Percentiles rank a stretch among this genome's conserved stretches.
phyloP scores from a whole-genome alignment of 2,113 vertebrate species.

The Panthera tigris region DNA sequence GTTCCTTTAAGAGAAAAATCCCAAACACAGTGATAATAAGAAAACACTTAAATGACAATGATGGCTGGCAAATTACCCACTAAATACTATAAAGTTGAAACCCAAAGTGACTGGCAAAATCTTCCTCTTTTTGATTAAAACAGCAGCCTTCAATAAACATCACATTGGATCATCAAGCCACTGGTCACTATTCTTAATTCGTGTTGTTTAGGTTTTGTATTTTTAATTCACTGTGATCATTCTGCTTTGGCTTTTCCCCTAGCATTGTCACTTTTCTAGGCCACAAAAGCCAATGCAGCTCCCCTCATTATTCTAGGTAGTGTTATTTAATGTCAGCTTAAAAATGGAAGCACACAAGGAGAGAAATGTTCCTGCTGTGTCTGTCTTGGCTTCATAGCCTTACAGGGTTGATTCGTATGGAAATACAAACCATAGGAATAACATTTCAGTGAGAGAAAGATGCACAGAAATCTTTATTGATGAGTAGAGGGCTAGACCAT shows the following conservation, averaged over 20 bases:
- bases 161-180: neutral
- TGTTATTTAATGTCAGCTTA: neutral
- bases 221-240: neutral
- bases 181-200: neutral
- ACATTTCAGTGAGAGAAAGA: constrained; percentile 58
- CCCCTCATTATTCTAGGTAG: constrained; percentile 44
- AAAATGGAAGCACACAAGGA: constrained; percentile 24
- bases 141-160: neutral
- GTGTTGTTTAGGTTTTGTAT: neutral
- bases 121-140: neutral
- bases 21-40: neutral
- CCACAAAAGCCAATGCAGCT: neutral
- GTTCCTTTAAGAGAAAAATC: neutral
- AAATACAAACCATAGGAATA: constrained; percentile 67
- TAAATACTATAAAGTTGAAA: neutral
- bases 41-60: neutral
- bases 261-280: neutral
- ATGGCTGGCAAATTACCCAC: neutral
- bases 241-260: neutral
- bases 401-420: constrained; percentile 62
- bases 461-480: constrained; percentile 71
- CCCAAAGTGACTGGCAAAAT: neutral
- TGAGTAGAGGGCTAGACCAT: constrained; percentile 55
- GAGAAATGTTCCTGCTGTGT: constrained; percentile 57
- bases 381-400: constrained; percentile 33